phyloP scores from a whole-genome alignment of 2,888 invertebrate species.

The Campoplex nolae region DNA sequence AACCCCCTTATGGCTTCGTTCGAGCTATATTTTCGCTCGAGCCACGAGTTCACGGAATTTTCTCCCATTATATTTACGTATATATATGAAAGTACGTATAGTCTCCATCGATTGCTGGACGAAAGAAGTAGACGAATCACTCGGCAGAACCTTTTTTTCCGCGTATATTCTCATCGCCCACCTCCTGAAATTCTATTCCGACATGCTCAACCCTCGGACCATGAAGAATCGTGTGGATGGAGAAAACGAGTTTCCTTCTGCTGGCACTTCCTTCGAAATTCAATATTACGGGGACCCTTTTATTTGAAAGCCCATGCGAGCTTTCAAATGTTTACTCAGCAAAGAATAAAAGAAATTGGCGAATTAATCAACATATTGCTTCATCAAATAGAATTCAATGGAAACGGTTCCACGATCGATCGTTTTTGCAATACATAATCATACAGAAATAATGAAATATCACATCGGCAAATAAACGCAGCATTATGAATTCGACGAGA shows the following conservation, averaged over 20 bases:
- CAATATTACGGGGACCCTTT: slow-evolving; percentile 74
- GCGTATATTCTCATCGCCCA: slow-evolving; percentile 35
- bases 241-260: slow-evolving; percentile 42
- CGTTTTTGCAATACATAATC: background rate
- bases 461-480: background rate
- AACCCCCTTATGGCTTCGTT: slow-evolving; percentile 34
- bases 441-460: background rate
- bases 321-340: background rate
- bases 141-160: slow-evolving; percentile 49
- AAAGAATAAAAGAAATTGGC: slow-evolving; percentile 5
- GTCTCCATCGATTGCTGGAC: slow-evolving; percentile 60
- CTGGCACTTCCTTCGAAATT: slow-evolving; percentile 79
- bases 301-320: slow-evolving; percentile 10
- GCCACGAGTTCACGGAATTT: slow-evolving; percentile 45
- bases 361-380: background rate
- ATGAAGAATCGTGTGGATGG: slow-evolving; percentile 18
- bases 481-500: background rate
- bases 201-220: slow-evolving; percentile 27
- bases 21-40: slow-evolving; percentile 39
- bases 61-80: slow-evolving; percentile 25
- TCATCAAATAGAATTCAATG: background rate
- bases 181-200: slow-evolving; percentile 30
- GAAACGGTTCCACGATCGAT: background rate
- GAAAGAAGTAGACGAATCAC: slow-evolving; percentile 62
- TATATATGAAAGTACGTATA: slow-evolving; percentile 13